Evolutionary conservation across 2,113 vertebrate genomes (phyloP).

Genomic region (Ceyx cyanopectus): DNA sequence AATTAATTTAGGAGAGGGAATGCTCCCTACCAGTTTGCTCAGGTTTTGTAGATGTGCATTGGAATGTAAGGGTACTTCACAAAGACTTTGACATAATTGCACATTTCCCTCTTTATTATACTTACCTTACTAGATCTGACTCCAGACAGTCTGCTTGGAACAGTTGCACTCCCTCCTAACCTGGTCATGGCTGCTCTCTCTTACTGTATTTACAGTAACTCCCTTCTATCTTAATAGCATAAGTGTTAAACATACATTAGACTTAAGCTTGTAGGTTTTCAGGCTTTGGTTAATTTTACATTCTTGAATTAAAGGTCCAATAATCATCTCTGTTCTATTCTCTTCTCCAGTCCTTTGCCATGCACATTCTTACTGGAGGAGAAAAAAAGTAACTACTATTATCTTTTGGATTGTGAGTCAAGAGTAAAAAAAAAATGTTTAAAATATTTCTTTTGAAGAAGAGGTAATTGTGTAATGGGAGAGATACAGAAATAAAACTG

Average conservation of each 20-base stretch:
- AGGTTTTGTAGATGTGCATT: constrained; percentile 35
- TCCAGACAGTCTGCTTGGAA: constrained; percentile 80
- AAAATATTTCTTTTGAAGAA: background rate
- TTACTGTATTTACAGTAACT: constrained; percentile 7
- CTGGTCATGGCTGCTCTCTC: constrained; percentile 32
- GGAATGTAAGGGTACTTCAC: background rate
- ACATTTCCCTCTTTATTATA: constrained; percentile 61
- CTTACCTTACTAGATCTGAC: constrained; percentile 81
- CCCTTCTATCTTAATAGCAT: background rate
- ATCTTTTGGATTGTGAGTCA: background rate
- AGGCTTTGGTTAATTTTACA: background rate
- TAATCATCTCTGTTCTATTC: background rate
- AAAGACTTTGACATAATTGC: too few relatives aligned
- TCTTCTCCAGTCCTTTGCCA: background rate
- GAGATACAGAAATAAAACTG: background rate
- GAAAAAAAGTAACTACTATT: background rate
- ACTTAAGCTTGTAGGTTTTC: background rate
- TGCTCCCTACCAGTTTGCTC: background rate
- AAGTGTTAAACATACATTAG: background rate
- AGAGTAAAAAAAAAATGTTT: background rate
- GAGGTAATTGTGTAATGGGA: background rate
- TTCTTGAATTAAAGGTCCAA: background rate
- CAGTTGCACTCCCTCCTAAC: constrained; percentile 53
- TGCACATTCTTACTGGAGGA: background rate
- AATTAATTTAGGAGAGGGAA: constrained; percentile 28